Base-by-base conservation (phyloP, 2,888 invertebrate species). In the Bombyx huttoni region DNA sequence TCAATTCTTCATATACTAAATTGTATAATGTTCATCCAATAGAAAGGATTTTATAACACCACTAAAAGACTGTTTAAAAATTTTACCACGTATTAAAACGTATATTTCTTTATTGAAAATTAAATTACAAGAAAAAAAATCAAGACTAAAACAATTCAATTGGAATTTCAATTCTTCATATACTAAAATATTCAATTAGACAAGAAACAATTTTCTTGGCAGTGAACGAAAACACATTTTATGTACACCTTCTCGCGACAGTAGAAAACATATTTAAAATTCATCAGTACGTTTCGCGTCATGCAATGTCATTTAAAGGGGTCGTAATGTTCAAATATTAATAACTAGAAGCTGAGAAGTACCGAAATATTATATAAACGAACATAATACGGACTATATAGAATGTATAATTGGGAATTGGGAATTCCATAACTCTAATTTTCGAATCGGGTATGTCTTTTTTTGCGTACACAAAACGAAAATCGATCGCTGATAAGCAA, bases 321-420 rank as follows among this genome's bases (percentile, higher is more conserved):
- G 40, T 7, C 40, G 40, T 40, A 6, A 40, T 40, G 40, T 40
- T 40, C 8, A 10, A 40, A 40, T 40, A 40, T 40, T 40, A 40
- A 40, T 40, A 40, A 40, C 40, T 40, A 2, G 40, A 40, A 40
- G 40, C 40, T 40, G 12, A 40, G 6, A 12, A 40, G 24, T 2
- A 24, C 24, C 61, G 59, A 63, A 65, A 61, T 64, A 63, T 70
- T 66, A 7, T 10, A 1, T 40, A 40, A 40, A 40, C 40, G 7
- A 10, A 40, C 8, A 40, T 40, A 6, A 5, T 12, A 10, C 40
- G 8, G 2, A 12, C 8, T 12, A 7, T 40, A 10, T 7, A 8
- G 12, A 12, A 40, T 40, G 40, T 40, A 10, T 40, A 40, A 24
- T 1, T 24, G 5, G 5, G 24, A 24, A 24, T 24, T 24, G 24